Conservation (phyloP, 2,888 invertebrate species). For the Diarsia mendica region DNA sequence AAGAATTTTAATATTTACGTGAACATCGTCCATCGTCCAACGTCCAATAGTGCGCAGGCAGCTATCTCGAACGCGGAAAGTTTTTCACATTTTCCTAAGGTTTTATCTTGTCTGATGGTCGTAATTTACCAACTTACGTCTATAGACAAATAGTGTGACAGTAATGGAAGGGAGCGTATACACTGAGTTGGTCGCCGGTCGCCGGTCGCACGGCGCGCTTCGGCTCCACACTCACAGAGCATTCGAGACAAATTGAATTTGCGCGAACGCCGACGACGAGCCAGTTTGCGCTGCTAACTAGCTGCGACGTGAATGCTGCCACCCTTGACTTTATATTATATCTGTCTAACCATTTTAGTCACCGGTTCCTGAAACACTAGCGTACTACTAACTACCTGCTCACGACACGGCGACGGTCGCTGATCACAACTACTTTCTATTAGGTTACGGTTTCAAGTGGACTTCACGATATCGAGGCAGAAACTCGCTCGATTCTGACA, state of each 20-base stretch:
- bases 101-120: conserved; percentile 58
- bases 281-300: conserved; percentile 89
- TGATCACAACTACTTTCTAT: conserved; percentile 34
- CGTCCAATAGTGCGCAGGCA: conserved; percentile 9
- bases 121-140: conserved; percentile 64
- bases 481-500: neutral
- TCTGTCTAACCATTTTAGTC: conserved; percentile 76
- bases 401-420: conserved; percentile 49
- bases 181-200: conserved; percentile 60
- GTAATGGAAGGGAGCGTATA: conserved; percentile 70
- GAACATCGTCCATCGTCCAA: conserved; percentile 8
- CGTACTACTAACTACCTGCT: conserved; percentile 47
- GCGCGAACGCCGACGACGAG: conserved; percentile 85
- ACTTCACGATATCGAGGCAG: conserved; percentile 13
- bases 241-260: conserved; percentile 88
- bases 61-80: conserved; percentile 42
- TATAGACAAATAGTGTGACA: conserved; percentile 67
- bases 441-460: conserved; percentile 14
- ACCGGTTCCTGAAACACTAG: conserved; percentile 57
- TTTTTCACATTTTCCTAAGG: conserved; percentile 49
- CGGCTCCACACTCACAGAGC: conserved; percentile 74
- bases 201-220: conserved; percentile 57
- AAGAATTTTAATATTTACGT: conserved; percentile 30
- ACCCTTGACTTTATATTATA: conserved; percentile 83
- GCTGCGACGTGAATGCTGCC: conserved; percentile 85